Conservation (phyloP, 2,888 invertebrate species). For the Pyrrhosoma nymphula region DNA sequence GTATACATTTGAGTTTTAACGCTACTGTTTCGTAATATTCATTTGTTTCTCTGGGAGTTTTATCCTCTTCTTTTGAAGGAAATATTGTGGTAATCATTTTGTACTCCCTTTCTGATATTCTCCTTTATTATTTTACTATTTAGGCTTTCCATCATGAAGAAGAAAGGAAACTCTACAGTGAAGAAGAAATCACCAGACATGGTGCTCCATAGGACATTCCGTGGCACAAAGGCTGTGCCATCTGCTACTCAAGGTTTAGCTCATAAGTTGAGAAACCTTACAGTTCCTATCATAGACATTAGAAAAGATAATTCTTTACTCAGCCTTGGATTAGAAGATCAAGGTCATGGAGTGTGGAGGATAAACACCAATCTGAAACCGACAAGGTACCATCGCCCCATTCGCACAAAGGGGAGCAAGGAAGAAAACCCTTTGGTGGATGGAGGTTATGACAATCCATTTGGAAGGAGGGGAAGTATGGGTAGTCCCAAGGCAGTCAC, state of each 20-base stretch:
- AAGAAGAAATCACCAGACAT: background rate
- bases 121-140: background rate
- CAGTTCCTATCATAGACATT: slow-evolving; percentile 40
- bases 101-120: background rate
- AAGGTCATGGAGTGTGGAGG: slow-evolving; percentile 45
- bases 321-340: slow-evolving; percentile 20
- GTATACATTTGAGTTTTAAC: no score
- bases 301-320: background rate
- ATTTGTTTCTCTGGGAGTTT: no score
- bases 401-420: background rate
- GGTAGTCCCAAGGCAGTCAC: background rate
- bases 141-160: slow-evolving; percentile 24
- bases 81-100: background rate
- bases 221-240: background rate
- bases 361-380: background rate
- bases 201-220: background rate
- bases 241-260: slow-evolving; percentile 31
- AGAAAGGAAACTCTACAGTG: background rate
- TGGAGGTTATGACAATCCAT: background rate
- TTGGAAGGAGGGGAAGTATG: background rate
- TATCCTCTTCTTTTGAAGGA: background rate
- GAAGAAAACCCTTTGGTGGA: background rate
- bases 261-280: slow-evolving; percentile 26
- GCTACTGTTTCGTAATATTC: no score
- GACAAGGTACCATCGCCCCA: background rate